A percentile compares a stretch with the other conserved stretches of the same genome.
Conservation (phyloP, 2,797 vertebrate genomes). For the Limnodromus scolopaceus region DNA sequence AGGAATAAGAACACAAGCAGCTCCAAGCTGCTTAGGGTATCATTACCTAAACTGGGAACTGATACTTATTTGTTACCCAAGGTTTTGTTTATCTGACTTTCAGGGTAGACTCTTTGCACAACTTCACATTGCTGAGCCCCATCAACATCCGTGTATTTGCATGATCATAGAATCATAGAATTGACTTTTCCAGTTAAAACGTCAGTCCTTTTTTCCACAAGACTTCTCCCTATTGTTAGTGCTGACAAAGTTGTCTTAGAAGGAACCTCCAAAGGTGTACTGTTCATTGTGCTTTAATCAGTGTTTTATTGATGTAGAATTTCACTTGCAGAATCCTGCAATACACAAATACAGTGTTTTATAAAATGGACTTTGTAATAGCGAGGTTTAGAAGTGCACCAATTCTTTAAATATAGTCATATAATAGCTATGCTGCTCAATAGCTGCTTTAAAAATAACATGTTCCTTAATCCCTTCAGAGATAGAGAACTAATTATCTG, state of each 20-base stretch:
- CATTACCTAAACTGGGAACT: background rate
- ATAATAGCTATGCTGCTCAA: background rate
- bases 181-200: background rate
- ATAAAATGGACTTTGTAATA: background rate
- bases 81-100: background rate
- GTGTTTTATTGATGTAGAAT: background rate
- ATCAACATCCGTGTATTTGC: background rate
- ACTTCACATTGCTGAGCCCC: background rate
- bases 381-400: background rate
- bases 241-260: background rate
- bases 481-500: background rate
- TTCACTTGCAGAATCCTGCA: background rate
- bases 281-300: background rate
- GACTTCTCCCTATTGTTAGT: background rate
- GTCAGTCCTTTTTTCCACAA: background rate
- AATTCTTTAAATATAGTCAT: background rate
- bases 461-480: background rate
- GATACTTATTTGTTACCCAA: background rate
- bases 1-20: background rate
- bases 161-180: too few relatives aligned
- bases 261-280: background rate
- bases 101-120: background rate
- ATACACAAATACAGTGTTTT: background rate
- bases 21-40: background rate
- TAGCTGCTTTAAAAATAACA: background rate